These are phyloP conservation scores for Synergus umbraculus DNA, from an alignment of 2,888 invertebrate genomes.

Conservation along the genomic window DNA sequence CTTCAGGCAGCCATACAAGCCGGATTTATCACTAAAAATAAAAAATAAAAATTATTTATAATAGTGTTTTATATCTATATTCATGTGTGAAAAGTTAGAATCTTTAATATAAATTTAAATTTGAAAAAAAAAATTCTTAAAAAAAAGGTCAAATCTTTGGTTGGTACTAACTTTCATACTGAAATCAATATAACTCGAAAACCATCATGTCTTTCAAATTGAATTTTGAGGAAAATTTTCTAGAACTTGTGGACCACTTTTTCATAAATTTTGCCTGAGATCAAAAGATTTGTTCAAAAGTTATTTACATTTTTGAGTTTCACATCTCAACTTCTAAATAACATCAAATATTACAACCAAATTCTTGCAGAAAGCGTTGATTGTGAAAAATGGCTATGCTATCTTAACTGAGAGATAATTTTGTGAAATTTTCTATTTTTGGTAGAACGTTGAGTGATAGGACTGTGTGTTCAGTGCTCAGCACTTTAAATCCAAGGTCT, in stretches of 20 bases:
- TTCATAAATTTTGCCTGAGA: not conserved
- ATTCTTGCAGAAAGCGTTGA: too few species aligned
- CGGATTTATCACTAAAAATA: too few species aligned
- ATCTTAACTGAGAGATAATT: not conserved
- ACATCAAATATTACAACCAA: too few species aligned
- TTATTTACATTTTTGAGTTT: not conserved
- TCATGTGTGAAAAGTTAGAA: too few species aligned
- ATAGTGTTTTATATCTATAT: too few species aligned
- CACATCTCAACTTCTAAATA: too few species aligned
- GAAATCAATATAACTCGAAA: not conserved
- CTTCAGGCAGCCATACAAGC: too few species aligned
- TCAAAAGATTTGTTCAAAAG: not conserved
- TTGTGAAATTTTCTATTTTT: not conserved
- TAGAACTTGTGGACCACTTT: not conserved
- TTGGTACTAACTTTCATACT: not conserved
- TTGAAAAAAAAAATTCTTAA: too few species aligned
- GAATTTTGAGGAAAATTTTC: not conserved
- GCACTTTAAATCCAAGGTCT: conserved; percentile 28
- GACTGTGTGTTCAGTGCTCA: conserved; percentile 16
- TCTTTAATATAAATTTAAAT: too few species aligned
- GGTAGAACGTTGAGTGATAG: conserved; percentile 15
- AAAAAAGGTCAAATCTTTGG: too few species aligned
- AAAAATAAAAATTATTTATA: too few species aligned
- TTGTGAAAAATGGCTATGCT: not conserved
- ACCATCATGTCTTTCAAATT: not conserved